phyloP scores from a whole-genome alignment of 2,888 invertebrate species.

The Cryptocheilus praepositus region DNA sequence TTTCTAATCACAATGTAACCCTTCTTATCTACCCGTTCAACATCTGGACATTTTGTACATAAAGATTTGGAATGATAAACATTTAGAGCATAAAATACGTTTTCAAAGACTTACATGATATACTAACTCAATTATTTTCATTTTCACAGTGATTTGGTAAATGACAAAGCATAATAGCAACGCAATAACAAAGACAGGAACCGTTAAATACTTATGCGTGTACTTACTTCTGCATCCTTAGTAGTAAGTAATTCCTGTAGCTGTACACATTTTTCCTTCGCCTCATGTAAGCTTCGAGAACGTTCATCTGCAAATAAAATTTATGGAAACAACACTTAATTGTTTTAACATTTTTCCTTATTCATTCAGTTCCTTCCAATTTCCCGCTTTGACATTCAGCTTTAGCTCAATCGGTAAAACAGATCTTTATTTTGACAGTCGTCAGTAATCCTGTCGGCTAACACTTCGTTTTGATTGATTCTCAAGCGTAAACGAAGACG shows the following conservation, averaged over 20 bases:
- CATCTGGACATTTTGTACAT: slow-evolving; percentile 40
- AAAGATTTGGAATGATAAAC: no score
- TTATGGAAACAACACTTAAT: not conserved
- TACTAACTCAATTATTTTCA: no score
- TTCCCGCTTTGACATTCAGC: slow-evolving; percentile 28
- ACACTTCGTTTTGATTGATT: not conserved
- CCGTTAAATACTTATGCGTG: not conserved
- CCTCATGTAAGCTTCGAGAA: slow-evolving; percentile 64
- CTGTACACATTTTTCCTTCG: slow-evolving; percentile 67
- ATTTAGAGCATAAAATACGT: no score
- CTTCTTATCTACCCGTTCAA: slow-evolving; percentile 54
- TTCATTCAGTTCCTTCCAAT: slow-evolving; percentile 13
- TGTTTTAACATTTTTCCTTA: slow-evolving; percentile 11
- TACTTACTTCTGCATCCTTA: slow-evolving; percentile 70
- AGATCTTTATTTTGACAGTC: slow-evolving; percentile 69
- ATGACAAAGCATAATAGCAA: no score
- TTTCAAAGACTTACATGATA: no score
- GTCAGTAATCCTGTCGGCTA: slow-evolving; percentile 50
- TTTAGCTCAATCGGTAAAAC: slow-evolving; percentile 58
- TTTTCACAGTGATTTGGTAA: no score
- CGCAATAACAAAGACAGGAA: no score
- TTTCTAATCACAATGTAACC: slow-evolving; percentile 56
- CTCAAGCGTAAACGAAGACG: not conserved
- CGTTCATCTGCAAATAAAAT: slow-evolving; percentile 62
- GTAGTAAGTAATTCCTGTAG: slow-evolving; percentile 68